Percentiles rank a stretch among this genome's conserved stretches.
phyloP scores from a whole-genome alignment of 1,140 invertebrate species.

The Atta colombica region DNA sequence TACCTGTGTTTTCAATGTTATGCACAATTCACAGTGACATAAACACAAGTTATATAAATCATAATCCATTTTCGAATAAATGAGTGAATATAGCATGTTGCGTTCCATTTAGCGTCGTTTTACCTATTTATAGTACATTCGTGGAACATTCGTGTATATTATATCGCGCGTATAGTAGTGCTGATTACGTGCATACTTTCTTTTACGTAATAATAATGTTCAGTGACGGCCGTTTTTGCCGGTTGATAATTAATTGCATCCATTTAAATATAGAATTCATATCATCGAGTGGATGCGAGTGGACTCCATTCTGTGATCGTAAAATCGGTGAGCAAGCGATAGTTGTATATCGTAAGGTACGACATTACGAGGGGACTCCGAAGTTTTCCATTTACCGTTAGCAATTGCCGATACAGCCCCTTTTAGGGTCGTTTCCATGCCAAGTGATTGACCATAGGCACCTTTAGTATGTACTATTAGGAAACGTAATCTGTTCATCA shows the following conservation, averaged over 20 bases:
- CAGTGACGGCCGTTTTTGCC: conserved; percentile 1
- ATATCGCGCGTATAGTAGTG: neutral
- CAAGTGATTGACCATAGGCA: conserved; percentile 65
- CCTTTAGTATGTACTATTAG: conserved; percentile 63
- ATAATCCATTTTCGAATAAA: conserved; percentile 13
- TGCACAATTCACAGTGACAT: neutral
- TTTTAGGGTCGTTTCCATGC: conserved; percentile 60
- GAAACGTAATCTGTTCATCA: conserved; percentile 44
- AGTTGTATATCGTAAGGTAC: neutral
- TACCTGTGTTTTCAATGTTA: conserved; percentile 3
- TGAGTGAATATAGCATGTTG: neutral
- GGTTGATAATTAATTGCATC: conserved; percentile 40
- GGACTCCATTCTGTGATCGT: conserved; percentile 6
- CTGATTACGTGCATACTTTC: neutral
- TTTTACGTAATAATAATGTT: neutral
- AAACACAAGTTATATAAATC: neutral
- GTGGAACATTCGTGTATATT: neutral
- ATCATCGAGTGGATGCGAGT: neutral
- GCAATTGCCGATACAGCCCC: conserved; percentile 48
- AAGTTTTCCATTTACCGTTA: conserved; percentile 75
- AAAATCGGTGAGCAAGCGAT: conserved; percentile 10
- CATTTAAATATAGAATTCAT: conserved; percentile 30
- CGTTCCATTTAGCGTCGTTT: conserved; percentile 5
- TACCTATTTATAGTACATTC: conserved; percentile 25
- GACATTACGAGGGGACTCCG: conserved; percentile 28